Evolutionary conservation across 2,113 vertebrate species (phyloP), one percentile per base, ranked within the genome.

Genomic region (Rhea americana): DNA sequence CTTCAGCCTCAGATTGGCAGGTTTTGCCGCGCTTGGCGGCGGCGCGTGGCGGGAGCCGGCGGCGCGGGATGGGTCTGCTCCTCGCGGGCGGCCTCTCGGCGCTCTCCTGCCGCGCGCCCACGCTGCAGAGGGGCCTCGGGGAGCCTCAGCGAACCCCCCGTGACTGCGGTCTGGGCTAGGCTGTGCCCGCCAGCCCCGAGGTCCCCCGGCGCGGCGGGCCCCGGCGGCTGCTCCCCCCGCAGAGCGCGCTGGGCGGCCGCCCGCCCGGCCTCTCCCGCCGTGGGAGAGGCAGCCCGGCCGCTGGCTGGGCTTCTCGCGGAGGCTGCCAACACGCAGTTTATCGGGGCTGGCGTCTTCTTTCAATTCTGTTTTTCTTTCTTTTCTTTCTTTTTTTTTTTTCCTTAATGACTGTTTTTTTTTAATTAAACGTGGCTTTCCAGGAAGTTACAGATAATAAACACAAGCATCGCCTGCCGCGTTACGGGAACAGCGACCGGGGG

Each of bases 1-100:
- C 35, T 71, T 94, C 90, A 66, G 35, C 68, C 62, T 85, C 83
- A 50, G 66, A 89, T 93, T 58, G 86, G 84, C 91, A 61, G 82
- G 85, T 28, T 94, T 89, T 87, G 85, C 91, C 83, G 62, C 1
- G 45, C 81, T 89, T 16, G 73, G 15, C 30, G 1, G 0, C 51
- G 17, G 11, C 21, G 70, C 47, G 30, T 19, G 39, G 39, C 81
- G 77, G 66, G 75, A 82, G 70, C 20, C 53, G 41, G 58, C 3
- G 12, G 28, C 80, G 63, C 35, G 68, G 58, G 4, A 0, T 2
- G 79, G 81, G 83, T 91, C 48, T 4, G 43, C 39, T n/a, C 47
- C 48, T 56, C 11, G 35, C 9, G 0, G 30, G 0, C 8, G n/a
- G 41, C n/a, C 82, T 71, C n/a, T 58, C 28, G n/a, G n/a, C n/a